A percentile compares a stretch with the other conserved stretches of the same genome.
These are phyloP conservation scores for Cheilosia vulpina DNA, from an alignment of 2,888 invertebrate species.

Conservation along the genomic window DNA sequence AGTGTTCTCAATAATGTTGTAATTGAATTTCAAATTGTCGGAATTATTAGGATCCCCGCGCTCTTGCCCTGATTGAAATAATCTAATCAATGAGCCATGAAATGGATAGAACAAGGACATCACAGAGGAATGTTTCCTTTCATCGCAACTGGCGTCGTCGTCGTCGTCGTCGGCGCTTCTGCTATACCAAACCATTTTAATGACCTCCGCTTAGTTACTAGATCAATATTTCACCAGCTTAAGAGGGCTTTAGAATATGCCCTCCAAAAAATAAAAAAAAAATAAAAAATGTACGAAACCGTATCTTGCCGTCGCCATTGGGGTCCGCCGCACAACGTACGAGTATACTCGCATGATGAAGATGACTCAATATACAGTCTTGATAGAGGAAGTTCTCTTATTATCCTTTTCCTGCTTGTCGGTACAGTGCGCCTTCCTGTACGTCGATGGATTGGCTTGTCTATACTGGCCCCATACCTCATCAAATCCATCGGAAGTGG, in stretches of 20 bases:
- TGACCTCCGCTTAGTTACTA: conserved; percentile 52
- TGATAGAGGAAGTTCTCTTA: conserved; percentile 29
- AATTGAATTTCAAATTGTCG: conserved; percentile 51
- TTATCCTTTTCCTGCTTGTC: conserved; percentile 40
- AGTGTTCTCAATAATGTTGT: conserved; percentile 45
- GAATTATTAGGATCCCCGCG: conserved; percentile 26
- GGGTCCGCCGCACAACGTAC: not conserved
- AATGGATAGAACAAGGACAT: conserved; percentile 46
- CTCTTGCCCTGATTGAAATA: conserved; percentile 45
- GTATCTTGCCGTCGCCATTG: not conserved
- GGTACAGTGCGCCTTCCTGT: conserved; percentile 3
- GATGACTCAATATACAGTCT: conserved; percentile 38
- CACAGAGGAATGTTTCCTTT: not conserved
- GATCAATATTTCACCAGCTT: conserved; percentile 59
- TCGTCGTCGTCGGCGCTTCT: no score
- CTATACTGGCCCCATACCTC: not conserved
- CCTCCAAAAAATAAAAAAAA: not conserved
- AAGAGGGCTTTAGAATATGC: conserved; percentile 32
- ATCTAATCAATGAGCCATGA: conserved; percentile 62
- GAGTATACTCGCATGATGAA: conserved; percentile 18
- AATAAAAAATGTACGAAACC: not conserved
- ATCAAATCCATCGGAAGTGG: conserved; percentile 49
- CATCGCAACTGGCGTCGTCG: conserved; percentile 1
- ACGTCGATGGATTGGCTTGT: not conserved
- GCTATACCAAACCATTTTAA: conserved; percentile 43